Base-by-base conservation (phyloP, 53 echinoderm and acorn worm genomes). In the Stichopus horrens region DNA sequence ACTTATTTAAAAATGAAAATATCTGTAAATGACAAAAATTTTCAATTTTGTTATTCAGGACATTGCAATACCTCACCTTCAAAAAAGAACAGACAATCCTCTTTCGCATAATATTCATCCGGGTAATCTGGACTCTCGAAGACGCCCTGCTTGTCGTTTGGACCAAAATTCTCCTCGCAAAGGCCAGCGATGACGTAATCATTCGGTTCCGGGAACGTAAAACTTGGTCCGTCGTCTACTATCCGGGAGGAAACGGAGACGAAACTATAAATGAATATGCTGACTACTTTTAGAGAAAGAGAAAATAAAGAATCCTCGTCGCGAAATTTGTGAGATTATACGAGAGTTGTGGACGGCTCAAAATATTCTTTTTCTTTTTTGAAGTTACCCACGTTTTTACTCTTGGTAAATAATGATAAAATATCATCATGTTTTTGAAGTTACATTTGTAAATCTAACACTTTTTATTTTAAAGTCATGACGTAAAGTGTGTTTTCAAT, bases 51-150 rank as follows among this genome's bases (percentile, higher is more conserved):
- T 16, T 9, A 37, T 37, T 37, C 1, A 59, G 59, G 59, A 59
- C 4, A 59, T 59, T 59, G 37, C 2, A 37, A 37, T 37, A 76
- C 18, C 57, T 79, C 75, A 96, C 96, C 96, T 88, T 92, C 94
- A 52, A 96, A 94, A 63, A 91, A 90, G 79, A 89, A 96, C 54
- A 91, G 86, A 53, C 91, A 94, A 57, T 92, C 88, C 10, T 94
- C 90, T 13, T 91, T 73, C 7, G 75, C 56, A 54, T 90, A 71
- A 66, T 94, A 96, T 7, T 88, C 71, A 54, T 60, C 9, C 0
- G 92, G 92, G 86, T 94, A 92, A 71, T 88, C 91, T 4, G 86
- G 90, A 52, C 94, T 92, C 21, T 79, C n/a, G 82, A 96, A 91
- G 23, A 81, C 54, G 2, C 92, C 90, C 16, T 76, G 74, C 6